These are phyloP conservation scores for Thelaira solivaga DNA, from an alignment of 2,888 invertebrate species.

Conservation along the genomic window DNA sequence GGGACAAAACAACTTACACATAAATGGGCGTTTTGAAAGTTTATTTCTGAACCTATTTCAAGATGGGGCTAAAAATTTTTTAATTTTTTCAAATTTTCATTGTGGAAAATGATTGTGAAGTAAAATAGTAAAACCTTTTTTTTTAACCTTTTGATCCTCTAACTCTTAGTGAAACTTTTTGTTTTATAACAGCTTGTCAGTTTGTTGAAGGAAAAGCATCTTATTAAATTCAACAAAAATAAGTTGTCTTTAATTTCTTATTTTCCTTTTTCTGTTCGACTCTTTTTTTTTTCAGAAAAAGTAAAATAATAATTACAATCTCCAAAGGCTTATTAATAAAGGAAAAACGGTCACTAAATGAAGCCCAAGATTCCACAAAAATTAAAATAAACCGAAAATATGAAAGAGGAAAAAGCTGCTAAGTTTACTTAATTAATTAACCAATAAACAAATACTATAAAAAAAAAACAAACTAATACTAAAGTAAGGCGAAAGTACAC, in stretches of 20 bases:
- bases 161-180: too few species aligned
- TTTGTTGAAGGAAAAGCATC: too few species aligned
- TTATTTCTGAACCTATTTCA: too few species aligned
- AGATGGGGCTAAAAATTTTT: too few species aligned
- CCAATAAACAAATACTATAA: conserved; percentile 64
- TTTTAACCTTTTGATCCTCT: too few species aligned
- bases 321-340: conserved; percentile 41
- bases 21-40: too few species aligned
- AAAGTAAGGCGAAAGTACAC: not conserved
- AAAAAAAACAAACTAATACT: conserved; percentile 1
- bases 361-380: not conserved
- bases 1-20: too few species aligned
- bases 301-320: conserved; percentile 17
- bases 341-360: conserved; percentile 24
- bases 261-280: not conserved
- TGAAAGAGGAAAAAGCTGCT: conserved; percentile 37
- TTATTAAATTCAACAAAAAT: too few species aligned
- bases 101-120: too few species aligned
- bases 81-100: too few species aligned
- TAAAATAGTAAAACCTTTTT: too few species aligned
- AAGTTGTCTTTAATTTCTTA: not conserved
- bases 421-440: conserved; percentile 75
- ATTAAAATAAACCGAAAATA: not conserved
- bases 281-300: not conserved
- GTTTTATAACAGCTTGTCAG: too few species aligned